Evolutionary conservation across 2,797 vertebrate species (phyloP).

Genomic region (Oreochromis grahami): DNA sequence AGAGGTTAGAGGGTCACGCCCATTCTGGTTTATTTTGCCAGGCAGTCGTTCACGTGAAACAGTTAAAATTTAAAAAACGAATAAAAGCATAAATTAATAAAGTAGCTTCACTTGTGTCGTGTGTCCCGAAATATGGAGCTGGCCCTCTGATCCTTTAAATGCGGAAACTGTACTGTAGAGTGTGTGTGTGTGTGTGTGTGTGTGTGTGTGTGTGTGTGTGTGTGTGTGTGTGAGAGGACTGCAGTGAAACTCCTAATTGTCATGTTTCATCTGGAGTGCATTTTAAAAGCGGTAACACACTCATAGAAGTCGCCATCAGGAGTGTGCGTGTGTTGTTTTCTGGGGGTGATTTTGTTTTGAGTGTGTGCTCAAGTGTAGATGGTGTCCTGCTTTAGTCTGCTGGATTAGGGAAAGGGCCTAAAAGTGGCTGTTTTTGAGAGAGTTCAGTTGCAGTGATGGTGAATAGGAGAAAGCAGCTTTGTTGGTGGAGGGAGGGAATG

Average conservation of each 20-base stretch:
- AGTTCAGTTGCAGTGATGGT: neutral
- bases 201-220: neutral
- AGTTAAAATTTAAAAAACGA: neutral
- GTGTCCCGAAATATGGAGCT: neutral
- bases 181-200: neutral
- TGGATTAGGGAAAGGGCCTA: neutral
- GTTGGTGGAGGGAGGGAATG: neutral
- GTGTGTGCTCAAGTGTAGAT: neutral
- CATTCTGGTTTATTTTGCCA: neutral
- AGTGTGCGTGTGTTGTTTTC: neutral
- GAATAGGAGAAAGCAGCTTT: neutral
- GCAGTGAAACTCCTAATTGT: neutral
- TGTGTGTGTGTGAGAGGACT: neutral
- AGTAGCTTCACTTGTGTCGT: neutral
- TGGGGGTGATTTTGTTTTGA: neutral
- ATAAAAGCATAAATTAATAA: neutral
- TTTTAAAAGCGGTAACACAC: neutral
- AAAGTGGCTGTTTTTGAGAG: neutral
- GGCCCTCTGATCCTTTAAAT: neutral
- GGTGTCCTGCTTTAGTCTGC: neutral
- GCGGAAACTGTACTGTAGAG: too few species aligned
- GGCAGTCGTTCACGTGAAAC: neutral
- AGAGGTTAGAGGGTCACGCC: conserved; percentile 23
- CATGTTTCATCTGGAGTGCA: neutral
- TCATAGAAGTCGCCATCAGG: neutral